Conservation (phyloP, 2,888 invertebrate species). For the Ommatoiulus sabulosus region DNA sequence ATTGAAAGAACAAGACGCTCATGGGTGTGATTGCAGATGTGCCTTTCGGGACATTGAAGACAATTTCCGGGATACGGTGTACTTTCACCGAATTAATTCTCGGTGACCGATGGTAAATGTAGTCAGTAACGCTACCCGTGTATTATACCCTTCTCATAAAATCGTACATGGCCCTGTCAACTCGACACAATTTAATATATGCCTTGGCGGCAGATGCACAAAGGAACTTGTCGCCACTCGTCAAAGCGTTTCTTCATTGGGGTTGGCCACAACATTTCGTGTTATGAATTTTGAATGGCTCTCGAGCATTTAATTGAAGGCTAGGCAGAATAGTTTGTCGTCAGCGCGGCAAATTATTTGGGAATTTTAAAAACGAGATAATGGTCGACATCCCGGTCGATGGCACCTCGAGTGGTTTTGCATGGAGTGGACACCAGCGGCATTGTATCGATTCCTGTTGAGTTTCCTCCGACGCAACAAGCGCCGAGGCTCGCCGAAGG, state of each 20-base stretch:
- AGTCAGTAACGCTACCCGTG: no score
- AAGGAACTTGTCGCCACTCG: constrained; percentile 13
- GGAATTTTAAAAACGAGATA: constrained; percentile 41
- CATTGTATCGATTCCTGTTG: constrained; percentile 45
- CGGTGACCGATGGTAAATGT: no score
- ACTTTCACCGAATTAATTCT: no score
- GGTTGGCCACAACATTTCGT: constrained; percentile 18
- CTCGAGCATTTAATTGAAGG: constrained; percentile 39
- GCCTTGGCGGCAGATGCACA: neutral
- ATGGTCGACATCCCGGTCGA: neutral
- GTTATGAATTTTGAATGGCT: neutral
- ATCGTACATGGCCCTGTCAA: neutral
- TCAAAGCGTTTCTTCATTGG: constrained; percentile 20
- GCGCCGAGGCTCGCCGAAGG: neutral
- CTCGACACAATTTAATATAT: constrained; percentile 1
- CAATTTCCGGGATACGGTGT: no score
- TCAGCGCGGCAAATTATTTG: constrained; percentile 6
- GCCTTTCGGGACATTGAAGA: no score
- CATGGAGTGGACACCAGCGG: constrained; percentile 12
- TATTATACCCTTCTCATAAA: neutral
- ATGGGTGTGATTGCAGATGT: no score
- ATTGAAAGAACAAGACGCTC: no score
- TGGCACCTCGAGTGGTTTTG: neutral
- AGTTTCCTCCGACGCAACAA: neutral
- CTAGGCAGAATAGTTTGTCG: constrained; percentile 10